Base-by-base conservation (phyloP, 2,888 invertebrate genomes). In the Limenitis camilla region DNA sequence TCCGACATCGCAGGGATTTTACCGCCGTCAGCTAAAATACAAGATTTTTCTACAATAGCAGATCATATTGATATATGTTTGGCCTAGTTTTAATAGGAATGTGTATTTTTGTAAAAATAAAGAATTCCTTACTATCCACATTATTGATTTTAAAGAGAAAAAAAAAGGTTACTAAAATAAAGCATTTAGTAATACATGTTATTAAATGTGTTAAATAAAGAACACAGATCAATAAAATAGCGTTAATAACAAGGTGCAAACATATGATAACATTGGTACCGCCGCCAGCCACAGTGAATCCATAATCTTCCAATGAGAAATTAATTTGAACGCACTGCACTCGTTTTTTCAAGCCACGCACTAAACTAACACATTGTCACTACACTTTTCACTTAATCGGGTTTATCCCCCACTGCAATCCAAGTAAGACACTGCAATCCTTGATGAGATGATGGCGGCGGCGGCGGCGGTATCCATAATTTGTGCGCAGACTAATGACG, bases 391-490 rank as follows among this genome's bases (percentile, higher is more conserved):
- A 75, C 85, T 73, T 63, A 67, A 68, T 67, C 68, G 71, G 66
- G 58, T 63, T 66, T 65, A 72, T 74, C 79, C 79, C 79, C 77
- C 86, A 87, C 87, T 87, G 86, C 86, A 86, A 87, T 87, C 86
- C 86, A 77, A 76, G 65, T 69, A 61, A 71, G 71, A 71, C 86
- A 87, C 86, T 87, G 86, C 86, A 86, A 87, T 87, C 86, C 86
- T 74, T 82, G 69, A 67, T 19, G 59, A 58, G 62, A 64, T 64
- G 64, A 61, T 64, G 64, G 67, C 28, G 35, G 67, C 65, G 76
- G 76, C 75, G 81, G 82, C 81, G 85, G 85, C 84, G 80, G 76
- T 75, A 70, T 75, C 77, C 64, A 55, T 67, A 63, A 63, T 65
- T 76, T 74, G 80, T 76, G 70, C 64, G 61, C 48, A 61, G 67